Base-by-base conservation (phyloP, 2,113 vertebrate genomes). In the Herpailurus yagouaroundi region DNA sequence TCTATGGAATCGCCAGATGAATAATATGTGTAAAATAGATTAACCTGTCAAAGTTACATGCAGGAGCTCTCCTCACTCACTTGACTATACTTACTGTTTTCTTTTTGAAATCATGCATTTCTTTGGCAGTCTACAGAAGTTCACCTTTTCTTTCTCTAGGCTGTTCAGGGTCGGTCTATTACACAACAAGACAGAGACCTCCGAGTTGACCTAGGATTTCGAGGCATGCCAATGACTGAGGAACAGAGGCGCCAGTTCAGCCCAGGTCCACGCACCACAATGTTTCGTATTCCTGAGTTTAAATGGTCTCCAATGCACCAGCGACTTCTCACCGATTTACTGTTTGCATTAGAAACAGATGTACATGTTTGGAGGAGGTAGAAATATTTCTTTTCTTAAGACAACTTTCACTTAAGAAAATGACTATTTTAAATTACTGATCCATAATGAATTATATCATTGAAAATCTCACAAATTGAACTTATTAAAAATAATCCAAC, bases 261-360 rank as follows among this genome's bases (percentile, higher is more conserved):
- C 97, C 99, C 99, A 0, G 99, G 99, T 25, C 99, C 99, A 0
- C 99, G 99, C 91, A 99, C 99, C 5, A 99, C 99, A 4, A 99
- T 99, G 99, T 99, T 99, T 98, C 99, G 99, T 68, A 99, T 99
- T 97, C 99, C 99, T 33, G 99, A 99, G 97, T 99, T 99, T 98
- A 99, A 99, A 93, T 99, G 99, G 99, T 99, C 99, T 18, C 99
- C 99, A 18, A 99, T 99, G 99, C 99, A 99, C 97, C 99, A 99
- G 98, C 98, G 99, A 73, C 98, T 99, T 73, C 99, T 99, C 95
- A 99, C 99, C 4, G 99, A 99, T 98, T 98, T 99, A 97, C 99
- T 99, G 9, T 99, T 99, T 94, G 99, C 99, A 31, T 99, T 99
- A 97, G 99, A 99, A 98, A 99, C 99, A 3, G 99, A 99, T 82